Conservation (phyloP, 2,888 invertebrate species). For the Phorcus lineatus region DNA sequence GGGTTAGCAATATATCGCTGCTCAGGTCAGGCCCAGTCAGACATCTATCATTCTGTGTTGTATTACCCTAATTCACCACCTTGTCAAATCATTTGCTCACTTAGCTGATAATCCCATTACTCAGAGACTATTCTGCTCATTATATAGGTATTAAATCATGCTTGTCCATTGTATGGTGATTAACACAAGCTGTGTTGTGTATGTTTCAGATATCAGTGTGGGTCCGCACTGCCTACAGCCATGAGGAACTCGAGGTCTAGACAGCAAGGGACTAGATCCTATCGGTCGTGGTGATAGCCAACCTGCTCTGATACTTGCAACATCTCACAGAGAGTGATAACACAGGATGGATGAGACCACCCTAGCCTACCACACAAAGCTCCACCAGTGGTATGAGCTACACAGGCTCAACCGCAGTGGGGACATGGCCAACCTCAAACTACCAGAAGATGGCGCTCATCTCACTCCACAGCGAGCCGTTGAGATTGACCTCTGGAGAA, state of each 20-base stretch:
- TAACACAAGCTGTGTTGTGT: constrained; percentile 5
- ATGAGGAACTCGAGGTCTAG: not conserved
- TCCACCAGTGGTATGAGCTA: constrained; percentile 61
- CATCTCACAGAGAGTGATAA: not conserved
- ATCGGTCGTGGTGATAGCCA: not conserved
- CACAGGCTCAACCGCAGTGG: constrained; percentile 48
- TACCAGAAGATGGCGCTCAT: constrained; percentile 31
- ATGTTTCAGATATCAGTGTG: not conserved
- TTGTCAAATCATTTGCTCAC: not conserved
- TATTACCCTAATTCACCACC: no score
- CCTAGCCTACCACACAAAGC: constrained; percentile 59
- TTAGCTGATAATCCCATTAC: not conserved
- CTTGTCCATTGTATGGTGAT: not conserved
- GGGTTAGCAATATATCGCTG: no score
- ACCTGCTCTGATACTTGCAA: not conserved
- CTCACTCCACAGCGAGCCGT: constrained; percentile 56
- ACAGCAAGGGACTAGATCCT: not conserved
- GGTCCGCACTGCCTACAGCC: not conserved
- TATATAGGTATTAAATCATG: not conserved
- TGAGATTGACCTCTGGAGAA: constrained; percentile 48
- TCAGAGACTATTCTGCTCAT: not conserved
- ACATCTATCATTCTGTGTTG: no score
- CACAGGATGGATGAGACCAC: constrained; percentile 57
- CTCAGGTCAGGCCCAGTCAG: no score
- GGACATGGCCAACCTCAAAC: constrained; percentile 35